A percentile compares a stretch with the other conserved stretches of the same genome.
phyloP scores from a whole-genome alignment of 2,113 vertebrate genomes.

The Callionymus lyra region DNA sequence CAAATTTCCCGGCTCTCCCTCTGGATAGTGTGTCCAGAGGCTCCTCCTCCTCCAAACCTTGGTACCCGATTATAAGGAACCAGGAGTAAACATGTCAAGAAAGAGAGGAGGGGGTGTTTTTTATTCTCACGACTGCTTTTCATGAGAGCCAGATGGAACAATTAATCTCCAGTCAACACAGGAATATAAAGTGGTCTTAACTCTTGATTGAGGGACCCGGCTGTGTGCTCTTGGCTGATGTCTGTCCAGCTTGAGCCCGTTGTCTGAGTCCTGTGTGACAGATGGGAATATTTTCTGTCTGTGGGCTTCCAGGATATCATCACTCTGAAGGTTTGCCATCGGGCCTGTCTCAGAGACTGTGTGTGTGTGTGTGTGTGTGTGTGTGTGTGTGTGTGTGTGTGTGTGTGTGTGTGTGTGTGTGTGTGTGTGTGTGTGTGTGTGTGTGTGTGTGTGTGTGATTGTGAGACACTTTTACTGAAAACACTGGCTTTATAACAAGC shows the following conservation, averaged over 20 bases:
- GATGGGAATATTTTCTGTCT: slow-evolving; percentile 29
- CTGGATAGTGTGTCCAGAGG: slow-evolving; percentile 35
- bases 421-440: no score
- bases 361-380: no score
- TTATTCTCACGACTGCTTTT: slow-evolving; percentile 43
- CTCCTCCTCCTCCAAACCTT: slow-evolving; percentile 24
- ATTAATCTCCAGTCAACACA: slow-evolving; percentile 75
- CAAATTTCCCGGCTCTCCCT: slow-evolving; percentile 52
- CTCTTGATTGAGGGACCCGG: slow-evolving; percentile 26
- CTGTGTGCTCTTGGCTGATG: slow-evolving; percentile 19
- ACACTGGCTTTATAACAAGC: no score
- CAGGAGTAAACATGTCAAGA: slow-evolving; percentile 44
- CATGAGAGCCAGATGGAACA: slow-evolving; percentile 76
- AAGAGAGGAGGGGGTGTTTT: slow-evolving; percentile 38
- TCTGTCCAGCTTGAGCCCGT: slow-evolving; percentile 12
- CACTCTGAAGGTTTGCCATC: slow-evolving; percentile 9
- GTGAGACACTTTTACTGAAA: no score
- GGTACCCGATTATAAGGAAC: slow-evolving; percentile 32
- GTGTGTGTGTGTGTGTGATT: no score
- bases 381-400: no score
- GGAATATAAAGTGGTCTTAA: slow-evolving; percentile 70
- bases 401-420: no score
- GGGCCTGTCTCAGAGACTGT: slow-evolving; percentile 3
- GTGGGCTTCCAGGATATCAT: slow-evolving; percentile 13
- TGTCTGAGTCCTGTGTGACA: slow-evolving; percentile 28